Evolutionary conservation across 2,113 vertebrate species (phyloP).

Genomic region (Oryzias celebensis): DNA sequence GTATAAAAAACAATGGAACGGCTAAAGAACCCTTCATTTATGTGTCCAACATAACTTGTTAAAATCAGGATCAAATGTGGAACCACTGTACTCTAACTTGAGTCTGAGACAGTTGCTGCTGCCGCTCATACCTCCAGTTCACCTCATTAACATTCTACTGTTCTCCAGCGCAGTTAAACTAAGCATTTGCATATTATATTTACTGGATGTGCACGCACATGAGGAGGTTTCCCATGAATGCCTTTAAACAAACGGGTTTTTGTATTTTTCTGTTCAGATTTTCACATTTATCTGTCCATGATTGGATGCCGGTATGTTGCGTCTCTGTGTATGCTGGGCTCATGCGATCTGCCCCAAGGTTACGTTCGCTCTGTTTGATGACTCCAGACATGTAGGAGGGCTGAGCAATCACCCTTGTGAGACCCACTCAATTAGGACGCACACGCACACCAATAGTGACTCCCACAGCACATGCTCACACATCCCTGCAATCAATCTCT

Average conservation of each 20-base stretch:
- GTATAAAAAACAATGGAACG: not conserved
- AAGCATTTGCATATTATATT: constrained; percentile 53
- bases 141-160: constrained; percentile 63
- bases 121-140: constrained; percentile 33
- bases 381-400: constrained; percentile 65
- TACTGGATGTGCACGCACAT: not conserved
- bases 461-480: constrained; percentile 17
- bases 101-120: constrained; percentile 16
- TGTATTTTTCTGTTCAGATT: not conserved
- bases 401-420: constrained; percentile 58
- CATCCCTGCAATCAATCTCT: constrained; percentile 45
- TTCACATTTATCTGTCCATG: constrained; percentile 3
- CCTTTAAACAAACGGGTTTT: not conserved
- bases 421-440: constrained; percentile 50
- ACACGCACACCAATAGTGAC: not conserved
- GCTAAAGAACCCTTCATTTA: not conserved
- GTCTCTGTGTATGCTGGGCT: constrained; percentile 23
- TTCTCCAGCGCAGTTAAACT: constrained; percentile 24
- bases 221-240: constrained; percentile 1
- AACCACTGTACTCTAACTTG: constrained; percentile 25
- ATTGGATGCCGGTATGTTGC: constrained; percentile 6
- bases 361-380: constrained; percentile 66
- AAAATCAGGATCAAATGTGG: constrained; percentile 12
- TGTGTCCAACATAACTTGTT: not conserved
- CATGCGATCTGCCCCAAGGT: constrained; percentile 60